A percentile compares a stretch with the other conserved stretches of the same genome.
These are phyloP conservation scores for Mechanitis mazaeus DNA, from an alignment of 2,888 invertebrate genomes.

Conservation along the genomic window DNA sequence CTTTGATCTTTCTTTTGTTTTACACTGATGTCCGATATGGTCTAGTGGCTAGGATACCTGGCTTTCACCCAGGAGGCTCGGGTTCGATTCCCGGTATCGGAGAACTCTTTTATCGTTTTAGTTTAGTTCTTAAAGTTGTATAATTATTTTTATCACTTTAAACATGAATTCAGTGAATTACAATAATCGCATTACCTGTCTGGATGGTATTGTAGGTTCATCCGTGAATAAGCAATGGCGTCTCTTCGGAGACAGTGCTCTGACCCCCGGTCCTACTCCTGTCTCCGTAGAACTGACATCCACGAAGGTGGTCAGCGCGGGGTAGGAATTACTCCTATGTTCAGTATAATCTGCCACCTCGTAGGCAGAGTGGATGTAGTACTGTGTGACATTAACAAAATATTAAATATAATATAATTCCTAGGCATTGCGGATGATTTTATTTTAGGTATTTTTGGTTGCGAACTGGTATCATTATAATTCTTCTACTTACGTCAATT, in stretches of 20 bases:
- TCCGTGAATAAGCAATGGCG: slow-evolving; percentile 75
- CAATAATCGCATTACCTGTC: slow-evolving; percentile 14
- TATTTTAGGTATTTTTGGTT: background rate
- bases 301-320: slow-evolving; percentile 53
- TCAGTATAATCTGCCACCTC: slow-evolving; percentile 71
- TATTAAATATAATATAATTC: no score
- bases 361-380: slow-evolving; percentile 77
- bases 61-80: slow-evolving; percentile 85
- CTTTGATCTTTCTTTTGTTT: no score
- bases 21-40: background rate
- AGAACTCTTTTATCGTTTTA: no score
- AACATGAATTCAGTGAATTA: slow-evolving; percentile 3
- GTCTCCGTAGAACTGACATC: slow-evolving; percentile 67
- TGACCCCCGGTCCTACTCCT: slow-evolving; percentile 60
- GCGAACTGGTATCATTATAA: background rate
- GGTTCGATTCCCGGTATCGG: slow-evolving; percentile 82
- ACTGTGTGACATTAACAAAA: slow-evolving; percentile 47
- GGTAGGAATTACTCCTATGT: slow-evolving; percentile 44
- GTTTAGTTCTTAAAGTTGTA: no score
- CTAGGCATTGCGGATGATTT: no score
- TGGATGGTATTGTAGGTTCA: slow-evolving; percentile 40
- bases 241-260: slow-evolving; percentile 58
- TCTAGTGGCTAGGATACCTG: slow-evolving; percentile 84
- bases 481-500: background rate
- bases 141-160: no score